Conservation (phyloP, 2,797 vertebrate genomes). For the Pangasius sanitwongsei region DNA sequence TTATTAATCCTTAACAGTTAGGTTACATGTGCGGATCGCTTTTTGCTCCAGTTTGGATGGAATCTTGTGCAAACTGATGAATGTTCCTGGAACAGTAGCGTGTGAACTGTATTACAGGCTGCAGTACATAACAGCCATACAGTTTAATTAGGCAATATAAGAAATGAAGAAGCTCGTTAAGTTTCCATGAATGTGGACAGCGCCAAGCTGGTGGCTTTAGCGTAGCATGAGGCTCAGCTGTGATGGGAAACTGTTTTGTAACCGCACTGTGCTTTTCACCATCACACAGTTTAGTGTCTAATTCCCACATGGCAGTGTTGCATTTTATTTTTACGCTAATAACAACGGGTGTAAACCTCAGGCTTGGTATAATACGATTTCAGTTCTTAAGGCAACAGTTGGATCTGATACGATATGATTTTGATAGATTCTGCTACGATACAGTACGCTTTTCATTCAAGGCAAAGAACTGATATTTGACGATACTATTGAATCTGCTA, state of each 20-base stretch:
- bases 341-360: neutral
- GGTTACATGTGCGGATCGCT: neutral
- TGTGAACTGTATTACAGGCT: neutral
- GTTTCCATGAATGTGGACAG: neutral
- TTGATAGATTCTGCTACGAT: neutral
- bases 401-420: neutral
- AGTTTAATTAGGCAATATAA: neutral
- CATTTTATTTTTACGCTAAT: neutral
- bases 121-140: neutral
- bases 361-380: neutral
- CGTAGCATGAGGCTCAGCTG: neutral
- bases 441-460: too few species aligned
- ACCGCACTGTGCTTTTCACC: neutral
- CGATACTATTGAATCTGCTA: too few species aligned
- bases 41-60: neutral
- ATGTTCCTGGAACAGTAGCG: neutral
- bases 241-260: neutral
- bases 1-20: neutral
- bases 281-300: neutral
- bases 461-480: too few species aligned
- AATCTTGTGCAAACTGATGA: neutral
- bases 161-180: conserved; percentile 17
- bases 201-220: neutral
- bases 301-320: neutral
- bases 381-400: neutral